These are phyloP conservation scores for Cydia pomonella DNA, from an alignment of 1,140 invertebrate species.

Conservation along the genomic window DNA sequence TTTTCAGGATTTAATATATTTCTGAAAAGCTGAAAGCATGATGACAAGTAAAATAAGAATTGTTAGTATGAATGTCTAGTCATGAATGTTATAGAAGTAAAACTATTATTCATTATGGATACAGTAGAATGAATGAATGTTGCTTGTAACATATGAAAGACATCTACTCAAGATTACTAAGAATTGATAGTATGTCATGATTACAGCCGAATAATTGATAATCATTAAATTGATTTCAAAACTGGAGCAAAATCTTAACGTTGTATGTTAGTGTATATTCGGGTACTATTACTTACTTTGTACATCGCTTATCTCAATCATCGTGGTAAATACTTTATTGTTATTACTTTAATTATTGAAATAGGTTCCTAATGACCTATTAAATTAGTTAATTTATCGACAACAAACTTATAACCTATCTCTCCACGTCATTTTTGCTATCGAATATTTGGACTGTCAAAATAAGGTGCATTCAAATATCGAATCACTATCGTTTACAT, in stretches of 20 bases:
- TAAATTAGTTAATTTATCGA: constrained; percentile 53
- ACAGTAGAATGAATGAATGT: not conserved
- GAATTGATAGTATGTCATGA: not conserved
- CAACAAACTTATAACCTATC: constrained; percentile 64
- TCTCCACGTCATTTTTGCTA: constrained; percentile 73
- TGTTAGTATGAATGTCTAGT: not conserved
- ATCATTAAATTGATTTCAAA: constrained; percentile 5
- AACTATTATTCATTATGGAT: not conserved
- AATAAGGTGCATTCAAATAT: constrained; percentile 11
- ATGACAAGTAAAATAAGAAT: not conserved
- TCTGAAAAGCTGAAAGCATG: not conserved
- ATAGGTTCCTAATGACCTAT: constrained; percentile 39
- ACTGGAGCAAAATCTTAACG: not conserved
- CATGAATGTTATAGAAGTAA: not conserved
- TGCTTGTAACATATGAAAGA: not conserved
- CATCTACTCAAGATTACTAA: not conserved
- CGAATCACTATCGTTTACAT: not conserved
- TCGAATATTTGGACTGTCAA: constrained; percentile 46
- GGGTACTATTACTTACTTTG: constrained; percentile 61
- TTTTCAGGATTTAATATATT: not conserved
- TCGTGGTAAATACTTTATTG: constrained; percentile 47
- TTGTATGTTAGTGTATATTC: not conserved
- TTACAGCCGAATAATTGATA: constrained; percentile 4
- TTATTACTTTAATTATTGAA: constrained; percentile 18
- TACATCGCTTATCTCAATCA: constrained; percentile 73